Evolutionary conservation across 2,113 vertebrate genomes (phyloP).

Genomic region (Xenopus laevis): DNA sequence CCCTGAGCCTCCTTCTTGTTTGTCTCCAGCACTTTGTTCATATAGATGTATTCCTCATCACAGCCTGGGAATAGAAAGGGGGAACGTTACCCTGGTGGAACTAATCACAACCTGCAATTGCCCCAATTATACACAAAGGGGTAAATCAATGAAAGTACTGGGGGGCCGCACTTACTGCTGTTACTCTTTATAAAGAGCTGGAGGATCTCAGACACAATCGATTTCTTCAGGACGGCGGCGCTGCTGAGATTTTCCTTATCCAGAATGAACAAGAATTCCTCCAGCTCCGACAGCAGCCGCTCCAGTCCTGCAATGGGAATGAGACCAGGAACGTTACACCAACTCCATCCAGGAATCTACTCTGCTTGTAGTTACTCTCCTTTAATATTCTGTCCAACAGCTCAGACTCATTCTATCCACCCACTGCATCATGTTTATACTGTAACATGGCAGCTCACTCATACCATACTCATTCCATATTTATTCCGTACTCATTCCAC

Average conservation of each 20-base stretch:
- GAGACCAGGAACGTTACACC: background rate
- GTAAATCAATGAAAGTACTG: too few relatives aligned
- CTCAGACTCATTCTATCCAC: background rate
- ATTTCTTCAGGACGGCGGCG: conserved; percentile 80
- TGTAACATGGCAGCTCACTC: too few relatives aligned
- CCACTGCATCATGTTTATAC: too few relatives aligned
- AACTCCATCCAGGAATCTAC: background rate
- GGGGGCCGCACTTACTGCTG: conserved; percentile 55
- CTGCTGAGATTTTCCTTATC: conserved; percentile 91
- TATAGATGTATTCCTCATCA: conserved; percentile 97
- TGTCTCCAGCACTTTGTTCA: conserved; percentile 87
- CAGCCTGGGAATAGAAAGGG: conserved; percentile 67
- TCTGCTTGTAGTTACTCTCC: too few relatives aligned
- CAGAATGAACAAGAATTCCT: conserved; percentile 85
- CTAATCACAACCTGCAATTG: too few relatives aligned
- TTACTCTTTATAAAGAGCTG: conserved; percentile 74
- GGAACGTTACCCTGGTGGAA: background rate
- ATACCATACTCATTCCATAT: too few relatives aligned
- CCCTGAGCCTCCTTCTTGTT: conserved; percentile 63
- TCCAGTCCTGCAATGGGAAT: conserved; percentile 76
- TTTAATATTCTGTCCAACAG: too few relatives aligned
- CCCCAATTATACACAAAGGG: too few relatives aligned
- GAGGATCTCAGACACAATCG: conserved; percentile 81
- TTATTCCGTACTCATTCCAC: too few relatives aligned
- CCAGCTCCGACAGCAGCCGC: conserved; percentile 87